Evolutionary conservation across 2,888 invertebrate genomes (phyloP).

Genomic region (Aquatica leii): DNA sequence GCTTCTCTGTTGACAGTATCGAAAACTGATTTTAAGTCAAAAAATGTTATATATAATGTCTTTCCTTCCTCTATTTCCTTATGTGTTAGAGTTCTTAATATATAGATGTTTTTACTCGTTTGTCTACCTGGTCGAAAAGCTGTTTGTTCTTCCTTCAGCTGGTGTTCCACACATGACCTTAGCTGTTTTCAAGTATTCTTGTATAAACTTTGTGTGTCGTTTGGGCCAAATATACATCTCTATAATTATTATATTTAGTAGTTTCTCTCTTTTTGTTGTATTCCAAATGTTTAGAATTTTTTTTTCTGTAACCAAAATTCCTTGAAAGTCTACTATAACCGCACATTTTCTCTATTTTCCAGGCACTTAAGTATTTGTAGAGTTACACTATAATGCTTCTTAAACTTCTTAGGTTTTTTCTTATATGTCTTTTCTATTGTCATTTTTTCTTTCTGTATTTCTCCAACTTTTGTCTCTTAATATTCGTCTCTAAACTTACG

Average conservation of each 20-base stretch:
- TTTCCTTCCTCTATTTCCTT: background rate
- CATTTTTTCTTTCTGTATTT: background rate
- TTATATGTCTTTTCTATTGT: background rate
- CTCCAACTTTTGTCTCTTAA: background rate
- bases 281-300: background rate
- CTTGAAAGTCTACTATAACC: background rate
- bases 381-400: background rate
- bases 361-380: background rate
- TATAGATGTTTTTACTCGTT: no score
- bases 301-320: background rate
- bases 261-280: no score
- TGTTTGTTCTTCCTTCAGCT: background rate
- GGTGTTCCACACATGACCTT: no score
- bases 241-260: background rate
- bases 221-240: background rate
- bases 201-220: background rate
- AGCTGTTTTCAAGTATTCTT: background rate
- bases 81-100: background rate
- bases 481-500: background rate
- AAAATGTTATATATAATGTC: no score
- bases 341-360: background rate
- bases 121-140: background rate
- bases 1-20: no score
- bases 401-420: background rate
- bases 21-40: no score